Conservation (phyloP, 2,797 vertebrate species). For the Sebastes trivittatus region DNA sequence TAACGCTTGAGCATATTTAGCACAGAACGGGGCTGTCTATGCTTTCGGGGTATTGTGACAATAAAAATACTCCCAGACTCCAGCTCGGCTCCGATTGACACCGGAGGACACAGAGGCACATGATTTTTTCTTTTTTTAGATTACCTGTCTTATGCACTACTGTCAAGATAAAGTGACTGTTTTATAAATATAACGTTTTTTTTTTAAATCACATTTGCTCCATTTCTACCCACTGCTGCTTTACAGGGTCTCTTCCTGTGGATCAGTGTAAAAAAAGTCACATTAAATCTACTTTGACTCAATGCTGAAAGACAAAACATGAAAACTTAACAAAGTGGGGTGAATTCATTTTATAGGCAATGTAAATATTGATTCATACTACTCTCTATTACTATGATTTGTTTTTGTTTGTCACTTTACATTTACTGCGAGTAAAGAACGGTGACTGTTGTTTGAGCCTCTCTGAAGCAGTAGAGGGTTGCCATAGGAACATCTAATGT, state of each 20-base stretch:
- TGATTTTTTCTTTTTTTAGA: no score
- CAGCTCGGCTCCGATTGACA: no score
- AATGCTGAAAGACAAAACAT: neutral
- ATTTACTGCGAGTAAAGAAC: neutral
- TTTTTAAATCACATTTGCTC: no score
- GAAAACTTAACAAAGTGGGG: neutral
- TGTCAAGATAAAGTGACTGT: no score
- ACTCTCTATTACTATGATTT: no score
- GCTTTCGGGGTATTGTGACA: neutral
- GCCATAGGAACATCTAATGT: slow-evolving; percentile 32
- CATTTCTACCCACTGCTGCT: no score
- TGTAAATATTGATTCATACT: neutral
- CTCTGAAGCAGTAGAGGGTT: slow-evolving; percentile 5
- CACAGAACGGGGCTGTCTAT: neutral
- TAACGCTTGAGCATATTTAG: neutral
- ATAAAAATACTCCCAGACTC: no score
- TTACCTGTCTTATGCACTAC: no score
- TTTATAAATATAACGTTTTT: no score
- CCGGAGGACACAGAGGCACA: no score
- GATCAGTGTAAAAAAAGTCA: neutral
- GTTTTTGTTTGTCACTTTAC: neutral
- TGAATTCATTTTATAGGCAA: neutral
- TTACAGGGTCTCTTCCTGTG: neutral
- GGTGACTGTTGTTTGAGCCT: neutral
- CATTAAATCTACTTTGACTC: neutral